Evolutionary conservation across 2,888 invertebrate species (phyloP), one percentile per base, ranked within the genome.

Genomic region (Mythimna vitellina): DNA sequence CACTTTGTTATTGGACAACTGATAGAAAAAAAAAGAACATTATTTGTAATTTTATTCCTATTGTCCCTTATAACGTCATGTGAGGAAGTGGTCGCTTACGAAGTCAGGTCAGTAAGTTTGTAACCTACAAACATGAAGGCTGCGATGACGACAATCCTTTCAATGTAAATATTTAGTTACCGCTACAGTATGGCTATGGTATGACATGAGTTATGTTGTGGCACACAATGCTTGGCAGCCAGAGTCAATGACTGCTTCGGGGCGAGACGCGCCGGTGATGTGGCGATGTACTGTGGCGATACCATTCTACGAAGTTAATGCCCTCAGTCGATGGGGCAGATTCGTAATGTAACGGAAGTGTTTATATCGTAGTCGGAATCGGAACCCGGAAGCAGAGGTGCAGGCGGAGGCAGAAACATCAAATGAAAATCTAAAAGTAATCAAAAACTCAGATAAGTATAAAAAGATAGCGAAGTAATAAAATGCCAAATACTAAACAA

Each of bases 141-240:
- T 7, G 51, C 49, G 65, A 60, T 61, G 64, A 62, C 57, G 56
- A 62, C 57, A 46, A 61, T 38, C 57, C 38, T 58, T 76, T 49
- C 8, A 71, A 76, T 64, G 64, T 61, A 56, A 67, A 65, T 67
- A n/a, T 49, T 61, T 14, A 14, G 49, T 56, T 42, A 46, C 53
- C 25, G 35, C 60, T 69, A 29, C 25, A 32, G 51, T 32, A 38
- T 60, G 46, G 42, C 12, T 60, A 38, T 70, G 42, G 58, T 70
- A 53, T 60, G 51, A 64, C 58, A 42, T 56, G 71, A 56, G 54
- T 54, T 56, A 51, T 38, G 71, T 61, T 14, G 6, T 29, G 49
- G 49, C 22, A 32, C 22, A 51, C 51, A 57, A 64, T 77, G n/a
- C 53, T 54, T 25, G 42, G 38, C 58, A 29, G 20, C 20, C 9